Evolutionary conservation across 2,797 vertebrate species (phyloP).

Genomic region (Sitta carolinensis): DNA sequence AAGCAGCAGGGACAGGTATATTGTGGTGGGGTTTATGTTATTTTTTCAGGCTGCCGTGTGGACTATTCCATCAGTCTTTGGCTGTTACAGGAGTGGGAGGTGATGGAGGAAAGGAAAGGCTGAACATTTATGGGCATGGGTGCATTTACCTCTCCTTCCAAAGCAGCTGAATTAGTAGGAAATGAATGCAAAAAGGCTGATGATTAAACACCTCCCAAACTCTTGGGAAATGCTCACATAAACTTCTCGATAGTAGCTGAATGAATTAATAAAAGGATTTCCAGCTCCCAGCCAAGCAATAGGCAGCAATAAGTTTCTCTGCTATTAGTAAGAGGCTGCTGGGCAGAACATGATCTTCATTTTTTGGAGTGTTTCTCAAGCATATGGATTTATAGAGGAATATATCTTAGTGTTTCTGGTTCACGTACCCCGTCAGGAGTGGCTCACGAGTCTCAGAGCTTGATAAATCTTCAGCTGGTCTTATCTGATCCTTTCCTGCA

Average conservation of each 20-base stretch:
- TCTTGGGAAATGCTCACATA: background rate
- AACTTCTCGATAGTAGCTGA: background rate
- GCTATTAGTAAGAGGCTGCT: background rate
- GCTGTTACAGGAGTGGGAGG: background rate
- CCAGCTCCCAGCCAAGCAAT: background rate
- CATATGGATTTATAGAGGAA: background rate
- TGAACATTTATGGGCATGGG: rapidly evolving
- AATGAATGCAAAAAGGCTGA: background rate
- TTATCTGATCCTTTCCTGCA: background rate
- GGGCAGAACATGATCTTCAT: background rate
- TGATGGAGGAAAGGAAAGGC: background rate
- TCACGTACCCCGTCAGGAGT: background rate
- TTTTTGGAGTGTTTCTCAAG: background rate
- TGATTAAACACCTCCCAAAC: background rate
- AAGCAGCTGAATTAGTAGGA: background rate
- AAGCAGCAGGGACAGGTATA: background rate
- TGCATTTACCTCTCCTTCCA: background rate
- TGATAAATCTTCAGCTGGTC: background rate
- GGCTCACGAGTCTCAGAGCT: background rate
- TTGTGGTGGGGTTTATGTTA: background rate
- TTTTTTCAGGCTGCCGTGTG: background rate
- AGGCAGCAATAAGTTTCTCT: background rate
- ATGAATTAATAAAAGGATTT: background rate
- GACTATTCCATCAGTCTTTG: background rate
- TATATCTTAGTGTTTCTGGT: background rate